phyloP scores from a whole-genome alignment of 2,888 invertebrate species.

The Siphonodentalium dalli region DNA sequence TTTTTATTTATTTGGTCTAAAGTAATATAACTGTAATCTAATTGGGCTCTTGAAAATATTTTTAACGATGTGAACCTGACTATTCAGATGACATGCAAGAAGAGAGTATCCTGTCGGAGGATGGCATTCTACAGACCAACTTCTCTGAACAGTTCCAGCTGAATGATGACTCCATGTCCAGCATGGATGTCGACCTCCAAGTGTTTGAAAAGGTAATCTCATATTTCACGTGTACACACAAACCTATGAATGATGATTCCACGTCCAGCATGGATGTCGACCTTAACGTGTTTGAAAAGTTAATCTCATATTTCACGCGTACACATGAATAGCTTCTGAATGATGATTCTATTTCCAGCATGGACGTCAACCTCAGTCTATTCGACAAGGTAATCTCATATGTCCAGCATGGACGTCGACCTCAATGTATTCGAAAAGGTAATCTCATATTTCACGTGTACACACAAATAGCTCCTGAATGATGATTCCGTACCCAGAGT shows the following conservation, averaged over 20 bases:
- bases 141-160: constrained; percentile 64
- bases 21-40: too few relatives aligned
- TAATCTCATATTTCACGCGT: too few relatives aligned
- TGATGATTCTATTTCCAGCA: constrained; percentile 64
- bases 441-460: too few relatives aligned
- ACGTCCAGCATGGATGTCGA: constrained; percentile 64
- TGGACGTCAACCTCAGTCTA: constrained; percentile 58
- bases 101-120: constrained; percentile 33
- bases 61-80: constrained; percentile 22
- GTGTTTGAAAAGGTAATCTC: constrained; percentile 53
- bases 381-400: constrained; percentile 57
- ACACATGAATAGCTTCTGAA: too few relatives aligned
- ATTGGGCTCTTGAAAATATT: too few relatives aligned
- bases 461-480: too few relatives aligned
- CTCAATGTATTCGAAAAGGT: constrained; percentile 53
- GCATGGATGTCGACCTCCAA: constrained; percentile 61
- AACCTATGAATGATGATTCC: constrained; percentile 60
- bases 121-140: constrained; percentile 44
- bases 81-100: constrained; percentile 33
- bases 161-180: constrained; percentile 63
- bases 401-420: constrained; percentile 64
- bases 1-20: too few relatives aligned
- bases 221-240: too few relatives aligned
- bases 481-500: constrained; percentile 64
- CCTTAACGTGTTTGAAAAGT: constrained; percentile 50